Base-by-base conservation (phyloP, 2,797 vertebrate species). In the Enteromius thamalakanensis region DNA sequence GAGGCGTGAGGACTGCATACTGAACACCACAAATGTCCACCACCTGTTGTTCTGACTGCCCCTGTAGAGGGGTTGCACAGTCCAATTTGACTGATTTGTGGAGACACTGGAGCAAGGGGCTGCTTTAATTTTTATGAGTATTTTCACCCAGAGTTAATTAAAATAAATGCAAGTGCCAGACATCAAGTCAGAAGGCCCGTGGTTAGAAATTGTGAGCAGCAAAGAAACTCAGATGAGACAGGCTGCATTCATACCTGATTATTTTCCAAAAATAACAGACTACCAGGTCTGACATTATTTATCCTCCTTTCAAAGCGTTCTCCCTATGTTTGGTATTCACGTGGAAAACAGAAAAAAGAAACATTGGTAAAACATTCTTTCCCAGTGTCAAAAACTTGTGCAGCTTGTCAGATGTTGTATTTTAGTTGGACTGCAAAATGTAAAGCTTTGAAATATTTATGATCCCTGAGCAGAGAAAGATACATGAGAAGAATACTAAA, bases 401-500 rank as follows among this genome's bases (percentile, higher is more conserved):
- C 87, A 86, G 65, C 58, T 86, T 64, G 80, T 85, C 76, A 84
- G 19, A 75, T 82, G 79, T 89, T 89, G 76, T 92, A 89, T 93
- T 93, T 93, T 90, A 84, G 86, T 93, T 92, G 90, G 92, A 91
- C 89, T 82, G 90, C 87, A 91, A 89, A 87, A 90, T 84, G 82
- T 62, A 80, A 90, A 89, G 85, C 88, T 89, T 76, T 90, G 84
- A 34, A 78, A 84, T 90, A 91, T 89, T 86, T 70, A 87, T 87
- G 88, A 86, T 91, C 91, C 89, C 88, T 88, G 86, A 84, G 87
- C 89, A 84, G 87, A 90, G 92, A 92, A 90, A 93, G 92, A 91
- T 90, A 88, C 91, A 93, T 87, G 89, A 91, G 89, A 85, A 89
- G 91, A 90, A 91, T 91, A 90, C 92, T 88, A 88, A 88, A 88